Percentiles rank a stretch among this genome's conserved stretches.
Conservation (phyloP, 2,888 invertebrate species). For the Aspidapion aeneum region DNA sequence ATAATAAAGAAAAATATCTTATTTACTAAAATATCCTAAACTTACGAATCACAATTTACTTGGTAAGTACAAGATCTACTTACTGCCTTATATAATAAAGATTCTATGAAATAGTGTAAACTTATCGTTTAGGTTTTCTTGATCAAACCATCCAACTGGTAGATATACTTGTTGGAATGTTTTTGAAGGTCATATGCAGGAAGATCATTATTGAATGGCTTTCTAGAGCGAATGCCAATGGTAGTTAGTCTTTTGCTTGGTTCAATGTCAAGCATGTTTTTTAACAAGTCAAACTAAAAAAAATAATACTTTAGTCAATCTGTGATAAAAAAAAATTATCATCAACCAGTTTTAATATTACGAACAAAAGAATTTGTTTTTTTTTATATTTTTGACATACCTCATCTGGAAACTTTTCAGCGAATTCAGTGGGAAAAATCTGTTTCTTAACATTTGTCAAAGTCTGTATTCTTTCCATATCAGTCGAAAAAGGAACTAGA, state of each 20-base stretch:
- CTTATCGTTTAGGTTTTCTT: not conserved
- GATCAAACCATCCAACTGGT: not conserved
- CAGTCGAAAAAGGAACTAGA: constrained; percentile 83
- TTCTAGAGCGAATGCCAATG: constrained; percentile 61
- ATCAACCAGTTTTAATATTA: not conserved
- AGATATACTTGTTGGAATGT: not conserved
- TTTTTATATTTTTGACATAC: constrained; percentile 48
- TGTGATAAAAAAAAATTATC: not conserved
- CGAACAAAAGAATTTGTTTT: not conserved
- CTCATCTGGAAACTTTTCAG: constrained; percentile 62
- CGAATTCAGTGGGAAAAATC: constrained; percentile 68
- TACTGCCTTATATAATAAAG: too few species aligned
- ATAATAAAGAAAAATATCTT: too few species aligned
- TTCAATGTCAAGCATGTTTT: constrained; percentile 71
- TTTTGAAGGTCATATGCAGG: too few species aligned
- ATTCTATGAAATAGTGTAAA: too few species aligned
- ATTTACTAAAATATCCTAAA: too few species aligned
- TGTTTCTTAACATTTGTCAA: constrained; percentile 63
- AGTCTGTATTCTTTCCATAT: constrained; percentile 79
- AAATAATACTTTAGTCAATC: constrained; percentile 20
- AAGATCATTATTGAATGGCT: constrained; percentile 49
- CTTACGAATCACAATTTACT: too few species aligned
- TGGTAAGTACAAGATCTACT: too few species aligned
- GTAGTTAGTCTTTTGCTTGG: constrained; percentile 75
- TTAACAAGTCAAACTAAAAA: constrained; percentile 65